A percentile compares a stretch with the other conserved stretches of the same genome.
Conservation (phyloP, 2,113 vertebrate genomes). For the Neolamprologus ventralis region DNA sequence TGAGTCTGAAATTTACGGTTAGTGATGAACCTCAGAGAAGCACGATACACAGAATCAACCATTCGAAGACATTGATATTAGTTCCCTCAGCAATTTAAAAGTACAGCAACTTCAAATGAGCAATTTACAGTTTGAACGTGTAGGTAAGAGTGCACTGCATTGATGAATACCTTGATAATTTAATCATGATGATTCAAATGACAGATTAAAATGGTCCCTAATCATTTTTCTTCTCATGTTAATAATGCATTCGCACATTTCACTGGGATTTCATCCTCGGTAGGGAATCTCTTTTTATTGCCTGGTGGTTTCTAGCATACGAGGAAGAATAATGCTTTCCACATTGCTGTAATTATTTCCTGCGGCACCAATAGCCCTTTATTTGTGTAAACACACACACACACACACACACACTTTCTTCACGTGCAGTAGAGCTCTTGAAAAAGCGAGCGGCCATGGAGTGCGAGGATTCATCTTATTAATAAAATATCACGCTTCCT, state of each 20-base stretch:
- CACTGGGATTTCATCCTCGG: background rate
- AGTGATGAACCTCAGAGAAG: too few species aligned
- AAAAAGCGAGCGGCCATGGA: conserved; percentile 1
- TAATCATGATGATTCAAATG: conserved; percentile 3
- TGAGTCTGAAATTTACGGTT: too few species aligned
- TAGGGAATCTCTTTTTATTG: background rate
- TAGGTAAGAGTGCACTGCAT: background rate
- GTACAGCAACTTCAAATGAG: background rate
- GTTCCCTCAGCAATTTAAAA: background rate
- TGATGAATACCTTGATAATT: conserved; percentile 11
- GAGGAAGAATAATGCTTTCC: conserved; percentile 8
- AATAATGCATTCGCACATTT: conserved; percentile 25
- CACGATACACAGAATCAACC: too few species aligned
- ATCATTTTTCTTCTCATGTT: conserved; percentile 1
- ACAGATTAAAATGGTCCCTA: background rate
- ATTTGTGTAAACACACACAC: background rate
- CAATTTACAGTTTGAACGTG: background rate
- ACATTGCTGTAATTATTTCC: conserved; percentile 8
- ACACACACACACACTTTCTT: background rate
- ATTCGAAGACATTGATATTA: background rate
- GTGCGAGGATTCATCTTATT: conserved; percentile 4
- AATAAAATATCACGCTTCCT: conserved; percentile 1
- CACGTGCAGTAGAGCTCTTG: background rate
- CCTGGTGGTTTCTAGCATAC: background rate
- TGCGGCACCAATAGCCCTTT: background rate